phyloP scores from a whole-genome alignment of 2,113 vertebrate species.

The Dromas ardeola region DNA sequence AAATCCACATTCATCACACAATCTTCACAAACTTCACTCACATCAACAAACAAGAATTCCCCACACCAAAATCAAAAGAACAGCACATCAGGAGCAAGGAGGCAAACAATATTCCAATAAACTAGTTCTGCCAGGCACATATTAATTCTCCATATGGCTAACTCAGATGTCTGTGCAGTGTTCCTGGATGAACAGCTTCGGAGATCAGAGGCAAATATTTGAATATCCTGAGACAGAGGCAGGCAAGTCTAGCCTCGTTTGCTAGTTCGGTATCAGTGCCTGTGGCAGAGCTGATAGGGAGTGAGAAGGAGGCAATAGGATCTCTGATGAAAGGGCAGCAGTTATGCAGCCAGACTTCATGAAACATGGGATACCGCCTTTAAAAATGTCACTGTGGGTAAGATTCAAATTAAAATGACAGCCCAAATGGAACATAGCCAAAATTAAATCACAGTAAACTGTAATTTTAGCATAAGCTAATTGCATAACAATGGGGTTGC shows the following conservation, averaged over 20 bases:
- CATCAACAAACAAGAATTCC: not conserved
- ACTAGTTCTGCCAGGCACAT: not conserved
- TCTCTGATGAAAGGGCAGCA: not conserved
- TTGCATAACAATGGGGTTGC: not conserved
- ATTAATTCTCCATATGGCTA: not conserved
- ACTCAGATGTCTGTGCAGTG: not conserved
- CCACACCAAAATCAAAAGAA: too few relatives aligned
- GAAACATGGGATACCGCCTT: not conserved
- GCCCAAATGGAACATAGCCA: not conserved
- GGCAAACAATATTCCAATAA: not conserved
- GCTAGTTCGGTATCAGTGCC: not conserved
- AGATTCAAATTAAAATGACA: not conserved
- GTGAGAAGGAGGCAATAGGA: not conserved
- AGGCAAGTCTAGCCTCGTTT: not conserved
- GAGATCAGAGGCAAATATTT: not conserved
- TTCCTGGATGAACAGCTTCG: not conserved
- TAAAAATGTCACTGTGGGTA: not conserved
- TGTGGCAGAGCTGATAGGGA: not conserved
- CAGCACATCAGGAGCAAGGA: not conserved
- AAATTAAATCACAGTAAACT: not conserved
- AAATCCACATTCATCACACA: not conserved
- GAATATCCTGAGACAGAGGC: not conserved
- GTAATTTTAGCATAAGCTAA: not conserved
- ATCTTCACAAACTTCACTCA: not conserved
- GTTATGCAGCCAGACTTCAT: not conserved